These are phyloP conservation scores for Corapipo altera DNA, from an alignment of 2,113 vertebrate species.

Conservation along the genomic window DNA sequence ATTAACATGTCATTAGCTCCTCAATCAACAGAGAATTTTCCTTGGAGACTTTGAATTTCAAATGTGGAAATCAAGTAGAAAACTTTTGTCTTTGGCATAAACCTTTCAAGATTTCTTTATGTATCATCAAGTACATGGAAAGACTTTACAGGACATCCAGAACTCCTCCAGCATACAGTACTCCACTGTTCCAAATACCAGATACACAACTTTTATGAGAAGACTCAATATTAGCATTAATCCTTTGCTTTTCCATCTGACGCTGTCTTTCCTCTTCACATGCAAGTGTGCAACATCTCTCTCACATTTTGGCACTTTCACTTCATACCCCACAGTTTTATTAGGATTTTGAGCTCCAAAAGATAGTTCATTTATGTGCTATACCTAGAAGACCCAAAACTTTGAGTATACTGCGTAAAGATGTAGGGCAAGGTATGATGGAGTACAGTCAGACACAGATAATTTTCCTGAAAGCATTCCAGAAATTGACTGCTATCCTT, in stretches of 20 bases:
- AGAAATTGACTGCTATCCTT: constrained; percentile 12
- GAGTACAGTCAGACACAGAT: constrained; percentile 11
- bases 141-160: neutral
- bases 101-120: neutral
- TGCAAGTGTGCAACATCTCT: neutral
- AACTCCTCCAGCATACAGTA: neutral
- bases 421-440: neutral
- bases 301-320: constrained; percentile 32
- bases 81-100: neutral
- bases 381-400: constrained; percentile 37
- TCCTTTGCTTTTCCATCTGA: neutral
- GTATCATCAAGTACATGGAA: neutral
- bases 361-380: constrained; percentile 61
- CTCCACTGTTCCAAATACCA: neutral
- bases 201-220: neutral
- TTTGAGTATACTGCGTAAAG: neutral
- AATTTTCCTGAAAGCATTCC: constrained; percentile 47
- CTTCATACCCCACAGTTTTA: constrained; percentile 63
- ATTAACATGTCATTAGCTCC: neutral
- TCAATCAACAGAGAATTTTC: neutral
- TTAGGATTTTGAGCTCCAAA: constrained; percentile 64
- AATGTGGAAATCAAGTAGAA: neutral
- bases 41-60: neutral
- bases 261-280: neutral
- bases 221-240: neutral